Conservation (phyloP, 1,140 invertebrate genomes). For the Gryllus bimaculatus region DNA sequence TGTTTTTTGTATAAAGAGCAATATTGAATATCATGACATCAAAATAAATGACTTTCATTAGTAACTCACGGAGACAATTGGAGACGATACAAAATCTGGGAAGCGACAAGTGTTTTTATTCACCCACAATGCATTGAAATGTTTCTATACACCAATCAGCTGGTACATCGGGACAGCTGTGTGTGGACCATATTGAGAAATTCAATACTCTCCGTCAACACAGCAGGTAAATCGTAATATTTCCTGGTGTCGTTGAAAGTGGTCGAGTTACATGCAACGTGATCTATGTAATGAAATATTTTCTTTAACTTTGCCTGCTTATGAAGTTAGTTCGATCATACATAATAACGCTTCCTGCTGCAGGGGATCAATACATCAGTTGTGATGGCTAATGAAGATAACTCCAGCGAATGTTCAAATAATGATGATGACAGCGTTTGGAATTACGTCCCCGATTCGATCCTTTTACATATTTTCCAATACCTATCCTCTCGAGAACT, state of each 20-base stretch:
- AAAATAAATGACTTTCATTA: too few species aligned
- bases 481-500: constrained; percentile 50
- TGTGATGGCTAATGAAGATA: neutral
- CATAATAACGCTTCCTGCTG: too few species aligned
- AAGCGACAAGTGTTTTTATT: constrained; percentile 55
- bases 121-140: constrained; percentile 48
- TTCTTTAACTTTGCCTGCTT: neutral
- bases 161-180: neutral
- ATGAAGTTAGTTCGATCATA: neutral
- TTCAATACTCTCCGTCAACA: neutral
- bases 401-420: neutral
- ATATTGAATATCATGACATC: too few species aligned
- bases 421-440: constrained; percentile 31
- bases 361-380: neutral
- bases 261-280: neutral
- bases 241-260: too few species aligned
- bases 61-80: too few species aligned
- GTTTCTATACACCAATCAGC: neutral
- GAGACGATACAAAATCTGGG: too few species aligned
- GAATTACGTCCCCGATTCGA: constrained; percentile 55
- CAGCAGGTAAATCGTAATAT: neutral
- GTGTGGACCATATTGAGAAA: neutral
- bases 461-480: constrained; percentile 57
- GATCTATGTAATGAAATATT: neutral
- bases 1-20: too few species aligned